A percentile compares a stretch with the other conserved stretches of the same genome.
phyloP scores from a whole-genome alignment of 2,113 vertebrate species.

The Mus pahari region DNA sequence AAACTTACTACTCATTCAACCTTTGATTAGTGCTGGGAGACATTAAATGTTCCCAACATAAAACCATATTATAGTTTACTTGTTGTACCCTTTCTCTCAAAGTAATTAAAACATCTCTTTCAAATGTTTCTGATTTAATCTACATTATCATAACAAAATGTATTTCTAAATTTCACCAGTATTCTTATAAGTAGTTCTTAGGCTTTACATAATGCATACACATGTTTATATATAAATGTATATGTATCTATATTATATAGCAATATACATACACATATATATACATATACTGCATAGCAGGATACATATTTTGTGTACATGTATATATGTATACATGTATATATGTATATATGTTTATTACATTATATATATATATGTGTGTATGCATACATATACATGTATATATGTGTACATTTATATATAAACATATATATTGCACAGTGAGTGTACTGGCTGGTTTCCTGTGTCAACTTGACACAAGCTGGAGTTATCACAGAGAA shows the following conservation, averaged over 20 bases:
- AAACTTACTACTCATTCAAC: not conserved
- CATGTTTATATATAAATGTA: not conserved
- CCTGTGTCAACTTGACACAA: too few species aligned
- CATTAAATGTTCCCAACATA: not conserved
- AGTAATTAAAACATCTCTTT: not conserved
- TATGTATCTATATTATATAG: not conserved
- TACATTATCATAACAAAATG: not conserved
- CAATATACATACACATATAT: not conserved
- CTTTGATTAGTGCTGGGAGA: not conserved
- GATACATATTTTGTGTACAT: too few species aligned
- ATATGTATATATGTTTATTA: not conserved
- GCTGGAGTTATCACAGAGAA: too few species aligned
- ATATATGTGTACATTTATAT: not conserved
- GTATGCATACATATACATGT: too few species aligned
- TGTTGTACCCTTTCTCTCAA: slow-evolving; percentile 44
- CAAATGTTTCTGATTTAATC: not conserved
- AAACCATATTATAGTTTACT: not conserved
- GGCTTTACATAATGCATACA: not conserved
- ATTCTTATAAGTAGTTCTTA: not conserved
- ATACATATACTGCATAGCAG: not conserved
- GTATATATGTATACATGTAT: not conserved
- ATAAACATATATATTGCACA: not conserved
- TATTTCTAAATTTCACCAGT: not conserved
- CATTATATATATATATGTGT: not conserved
- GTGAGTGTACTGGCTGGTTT: not conserved